Percentiles rank a stretch among this genome's conserved stretches.
phyloP scores from a whole-genome alignment of 1,140 invertebrate species.

The Orussus abietinus region DNA sequence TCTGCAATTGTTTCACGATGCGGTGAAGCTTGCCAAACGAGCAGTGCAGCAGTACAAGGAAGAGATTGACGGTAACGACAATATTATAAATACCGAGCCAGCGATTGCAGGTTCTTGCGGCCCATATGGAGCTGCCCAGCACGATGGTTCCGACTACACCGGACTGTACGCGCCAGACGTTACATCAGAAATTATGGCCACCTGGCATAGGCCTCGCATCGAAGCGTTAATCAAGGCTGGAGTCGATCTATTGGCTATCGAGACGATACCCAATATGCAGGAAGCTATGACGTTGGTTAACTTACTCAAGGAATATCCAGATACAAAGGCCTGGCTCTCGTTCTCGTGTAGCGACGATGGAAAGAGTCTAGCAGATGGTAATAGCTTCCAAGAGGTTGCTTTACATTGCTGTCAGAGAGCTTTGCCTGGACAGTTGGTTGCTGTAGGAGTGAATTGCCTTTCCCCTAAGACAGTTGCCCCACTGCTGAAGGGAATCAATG shows the following conservation, averaged over 20 bases:
- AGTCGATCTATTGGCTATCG: slow-evolving; percentile 79
- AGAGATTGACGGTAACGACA: slow-evolving; percentile 39
- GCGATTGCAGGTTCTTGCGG: slow-evolving; percentile 81
- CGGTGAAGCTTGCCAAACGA: slow-evolving; percentile 64
- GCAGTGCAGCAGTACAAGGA: slow-evolving; percentile 57
- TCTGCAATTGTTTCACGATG: slow-evolving; percentile 64
- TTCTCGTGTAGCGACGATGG: slow-evolving; percentile 76
- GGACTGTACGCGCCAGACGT: slow-evolving; percentile 76
- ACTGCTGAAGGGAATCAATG: slow-evolving; percentile 55
- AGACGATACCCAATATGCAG: slow-evolving; percentile 79
- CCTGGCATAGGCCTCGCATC: slow-evolving; percentile 78
- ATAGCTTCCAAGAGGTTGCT: slow-evolving; percentile 64
- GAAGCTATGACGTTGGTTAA: slow-evolving; percentile 80
- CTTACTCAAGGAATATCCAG: slow-evolving; percentile 69
- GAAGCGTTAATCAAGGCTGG: slow-evolving; percentile 70
- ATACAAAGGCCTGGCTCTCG: slow-evolving; percentile 74
- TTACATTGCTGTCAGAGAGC: slow-evolving; percentile 60
- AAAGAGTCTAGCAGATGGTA: slow-evolving; percentile 67
- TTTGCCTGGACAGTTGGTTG: slow-evolving; percentile 63
- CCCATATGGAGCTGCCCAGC: slow-evolving; percentile 82
- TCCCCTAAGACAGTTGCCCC: slow-evolving; percentile 58
- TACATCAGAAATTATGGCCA: slow-evolving; percentile 61
- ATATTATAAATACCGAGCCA: slow-evolving; percentile 37
- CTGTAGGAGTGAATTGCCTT: slow-evolving; percentile 84
- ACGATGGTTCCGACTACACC: slow-evolving; percentile 86